Evolutionary conservation across 1,140 invertebrate genomes (phyloP), one percentile per base, ranked within the genome.

Genomic region (Zeugodacus cucurbitae): DNA sequence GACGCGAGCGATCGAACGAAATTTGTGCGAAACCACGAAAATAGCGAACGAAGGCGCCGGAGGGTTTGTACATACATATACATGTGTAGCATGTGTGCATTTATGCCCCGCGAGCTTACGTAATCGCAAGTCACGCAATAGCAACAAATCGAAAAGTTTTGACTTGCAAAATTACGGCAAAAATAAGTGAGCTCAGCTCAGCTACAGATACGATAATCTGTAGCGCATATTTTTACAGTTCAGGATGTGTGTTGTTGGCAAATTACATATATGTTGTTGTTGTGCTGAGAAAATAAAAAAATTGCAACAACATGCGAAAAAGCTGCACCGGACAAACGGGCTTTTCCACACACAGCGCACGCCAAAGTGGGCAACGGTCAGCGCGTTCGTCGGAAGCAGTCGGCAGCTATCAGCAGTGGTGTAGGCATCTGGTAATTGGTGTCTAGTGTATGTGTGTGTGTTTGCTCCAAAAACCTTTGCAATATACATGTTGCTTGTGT

Each of bases 321-420:
- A 62, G 26, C 10, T 82, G 41, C 74, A 82, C 74, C 34, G 26
- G 74, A 37, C 41, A 82, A 82, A 82, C 74, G 41, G 10, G 74
- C 74, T 82, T 82, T 82, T 82, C 74, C 41, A 82, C 74, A 82
- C 74, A 48, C 41, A 26, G n/a, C n/a, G 44, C 74, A 82, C 74
- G 41, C 74, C n/a, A 82, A 82, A 82, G 74, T 82, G 41, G 74
- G 74, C 74, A 54, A 17, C 74, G 74, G 74, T 82, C 74, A 82
- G 41, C 74, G 41, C 41, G 22, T 11, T 48, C 74, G 74, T 82
- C 74, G 74, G 74, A 82, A 82, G 74, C 74, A 48, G 74, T 82
- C 48, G 74, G 74, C 41, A 48, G 74, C 74, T 22, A 82, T 82
- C 22, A 26, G n/a, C 58, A 22, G 58, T 14, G 6, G 48, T 59